Base-by-base conservation (phyloP, 2,113 vertebrate genomes). In the Lophura nycthemera region DNA sequence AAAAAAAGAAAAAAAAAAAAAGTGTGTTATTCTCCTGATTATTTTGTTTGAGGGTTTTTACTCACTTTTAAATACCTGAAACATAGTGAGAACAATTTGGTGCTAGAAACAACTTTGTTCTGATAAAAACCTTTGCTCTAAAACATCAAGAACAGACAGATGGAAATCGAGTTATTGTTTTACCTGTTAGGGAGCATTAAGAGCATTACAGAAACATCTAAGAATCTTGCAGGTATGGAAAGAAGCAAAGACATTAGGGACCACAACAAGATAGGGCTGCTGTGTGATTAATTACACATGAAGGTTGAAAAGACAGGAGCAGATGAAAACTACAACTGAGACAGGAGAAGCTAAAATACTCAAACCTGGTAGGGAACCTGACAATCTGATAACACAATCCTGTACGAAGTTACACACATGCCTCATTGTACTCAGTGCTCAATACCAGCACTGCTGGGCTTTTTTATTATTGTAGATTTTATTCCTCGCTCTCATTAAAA, bases 401-500 rank as follows among this genome's bases (percentile, higher is more conserved):
- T 72, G 34, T 34, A 56, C 36, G 43, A 91, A 84, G 63, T 81
- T 91, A 71, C 54, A 24, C 43, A 45, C 48, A 84, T 72, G 71
- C 59, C 79, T 88, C 83, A 61, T 40, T 89, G 63, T 2, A 0
- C 34, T 79, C 78, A 38, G 52, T 25, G 63, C 43, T 87, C 78
- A 92, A 60, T 89, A 88, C 67, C 79, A 89, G 48, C 75, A 90
- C 79, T 91, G 67, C 54, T 89, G 67, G 86, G 32, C 1, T 30
- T 79, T 88, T 90, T 93, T 60, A 72, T 42, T 69, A 32, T 83
- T 80, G 54, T 38, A 69, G 24, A 50, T 42, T 92, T 92, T 93
- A 83, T 90, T 95, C 69, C 36, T 34, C 22, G 61, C 79, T 89
- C 59, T 90, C 76, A 91, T 89, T 85, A 85, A 73, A 90, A 91